Percentiles rank a stretch among this genome's conserved stretches.
Evolutionary conservation across 2,797 vertebrate genomes (phyloP).

Genomic region (Phylloscopus collybita): DNA sequence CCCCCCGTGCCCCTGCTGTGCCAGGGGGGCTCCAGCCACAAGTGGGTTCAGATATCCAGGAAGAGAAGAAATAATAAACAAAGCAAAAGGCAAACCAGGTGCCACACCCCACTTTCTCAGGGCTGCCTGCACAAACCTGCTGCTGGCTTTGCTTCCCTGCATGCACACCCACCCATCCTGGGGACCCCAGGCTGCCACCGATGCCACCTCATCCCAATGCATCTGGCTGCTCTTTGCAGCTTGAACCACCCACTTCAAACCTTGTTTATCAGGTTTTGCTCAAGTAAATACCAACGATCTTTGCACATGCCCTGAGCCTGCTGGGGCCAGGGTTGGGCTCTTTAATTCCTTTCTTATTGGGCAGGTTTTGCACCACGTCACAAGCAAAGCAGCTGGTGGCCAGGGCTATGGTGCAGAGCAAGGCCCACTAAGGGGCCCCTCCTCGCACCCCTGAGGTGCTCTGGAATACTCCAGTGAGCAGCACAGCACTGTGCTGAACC

Average conservation of each 20-base stretch:
- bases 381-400: accelerated
- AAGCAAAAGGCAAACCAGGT: background rate
- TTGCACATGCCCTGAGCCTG: background rate
- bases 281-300: background rate
- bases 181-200: background rate
- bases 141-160: accelerated
- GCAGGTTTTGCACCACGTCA: background rate
- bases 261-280: background rate
- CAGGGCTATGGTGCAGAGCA: background rate
- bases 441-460: accelerated
- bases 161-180: accelerated
- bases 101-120: background rate
- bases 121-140: background rate
- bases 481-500: accelerated
- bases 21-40: background rate
- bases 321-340: accelerated
- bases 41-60: background rate
- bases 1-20: accelerated
- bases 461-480: background rate
- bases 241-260: background rate
- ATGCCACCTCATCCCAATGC: background rate
- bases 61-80: background rate
- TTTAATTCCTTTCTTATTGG: background rate
- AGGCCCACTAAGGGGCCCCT: background rate
- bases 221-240: background rate